These are phyloP conservation scores for Oreochromis mossambicus DNA, from an alignment of 2,797 vertebrate species.

Conservation along the genomic window DNA sequence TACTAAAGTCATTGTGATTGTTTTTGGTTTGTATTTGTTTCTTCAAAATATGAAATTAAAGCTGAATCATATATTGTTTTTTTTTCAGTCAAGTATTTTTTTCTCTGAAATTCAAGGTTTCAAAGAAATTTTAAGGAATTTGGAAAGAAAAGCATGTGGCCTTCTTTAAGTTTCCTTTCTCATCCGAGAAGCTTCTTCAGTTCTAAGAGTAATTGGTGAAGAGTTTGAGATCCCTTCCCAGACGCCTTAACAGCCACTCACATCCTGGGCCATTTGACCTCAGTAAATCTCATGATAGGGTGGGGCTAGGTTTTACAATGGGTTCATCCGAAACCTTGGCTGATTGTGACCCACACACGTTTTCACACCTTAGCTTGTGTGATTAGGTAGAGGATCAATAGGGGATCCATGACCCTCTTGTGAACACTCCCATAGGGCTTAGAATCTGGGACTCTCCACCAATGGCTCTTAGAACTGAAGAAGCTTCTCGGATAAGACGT, in stretches of 20 bases:
- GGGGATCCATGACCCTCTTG: background rate
- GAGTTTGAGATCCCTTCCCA: background rate
- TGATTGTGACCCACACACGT: background rate
- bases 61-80: background rate
- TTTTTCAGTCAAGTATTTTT: background rate
- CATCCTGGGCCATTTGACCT: background rate
- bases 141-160: background rate
- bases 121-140: background rate
- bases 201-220: background rate
- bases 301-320: background rate
- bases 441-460: background rate
- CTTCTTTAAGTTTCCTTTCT: background rate
- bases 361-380: background rate
- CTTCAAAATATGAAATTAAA: background rate
- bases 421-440: background rate
- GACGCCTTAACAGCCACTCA: background rate
- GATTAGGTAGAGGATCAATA: background rate
- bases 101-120: background rate
- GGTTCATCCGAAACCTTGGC: background rate
- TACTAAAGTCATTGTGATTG: background rate
- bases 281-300: background rate
- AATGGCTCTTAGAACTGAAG: background rate
- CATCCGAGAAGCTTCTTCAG: background rate
- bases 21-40: background rate
- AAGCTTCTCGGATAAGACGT: accelerated